Evolutionary conservation across 2,888 invertebrate genomes (phyloP).

Genomic region (Drymonia ruficornis): DNA sequence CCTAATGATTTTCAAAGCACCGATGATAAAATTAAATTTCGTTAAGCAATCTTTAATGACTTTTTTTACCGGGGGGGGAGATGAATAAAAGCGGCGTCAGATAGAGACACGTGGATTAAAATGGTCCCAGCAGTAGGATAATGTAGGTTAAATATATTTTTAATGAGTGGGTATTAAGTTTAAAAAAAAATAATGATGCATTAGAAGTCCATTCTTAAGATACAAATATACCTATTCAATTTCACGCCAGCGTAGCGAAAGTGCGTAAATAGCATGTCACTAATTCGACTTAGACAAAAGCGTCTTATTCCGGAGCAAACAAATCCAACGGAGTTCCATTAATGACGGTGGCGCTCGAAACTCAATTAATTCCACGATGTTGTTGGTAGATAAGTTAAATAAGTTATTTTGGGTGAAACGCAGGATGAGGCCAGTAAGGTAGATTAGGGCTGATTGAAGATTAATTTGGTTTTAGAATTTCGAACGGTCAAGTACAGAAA

Average conservation of each 20-base stretch:
- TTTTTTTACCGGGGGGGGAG: no score
- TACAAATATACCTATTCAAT: background rate
- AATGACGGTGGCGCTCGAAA: constrained; percentile 16
- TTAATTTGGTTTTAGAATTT: background rate
- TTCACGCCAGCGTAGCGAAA: background rate
- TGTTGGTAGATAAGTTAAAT: background rate
- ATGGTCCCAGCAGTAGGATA: no score
- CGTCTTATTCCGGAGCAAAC: background rate
- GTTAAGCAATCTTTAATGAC: no score
- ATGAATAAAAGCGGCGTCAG: no score
- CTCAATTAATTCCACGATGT: constrained; percentile 21
- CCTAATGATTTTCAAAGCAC: no score
- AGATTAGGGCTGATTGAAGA: background rate
- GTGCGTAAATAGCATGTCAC: background rate
- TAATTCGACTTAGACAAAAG: constrained; percentile 1
- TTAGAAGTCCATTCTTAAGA: background rate
- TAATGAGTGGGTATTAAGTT: no score
- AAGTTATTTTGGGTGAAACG: background rate
- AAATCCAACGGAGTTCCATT: constrained; percentile 9
- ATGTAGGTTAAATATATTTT: no score
- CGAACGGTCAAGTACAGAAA: background rate
- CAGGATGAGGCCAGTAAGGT: background rate
- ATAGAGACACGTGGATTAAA: no score
- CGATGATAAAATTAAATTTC: no score
- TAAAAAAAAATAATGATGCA: no score